phyloP scores from a whole-genome alignment of 2,797 vertebrate species.

The Ateles fusciceps region DNA sequence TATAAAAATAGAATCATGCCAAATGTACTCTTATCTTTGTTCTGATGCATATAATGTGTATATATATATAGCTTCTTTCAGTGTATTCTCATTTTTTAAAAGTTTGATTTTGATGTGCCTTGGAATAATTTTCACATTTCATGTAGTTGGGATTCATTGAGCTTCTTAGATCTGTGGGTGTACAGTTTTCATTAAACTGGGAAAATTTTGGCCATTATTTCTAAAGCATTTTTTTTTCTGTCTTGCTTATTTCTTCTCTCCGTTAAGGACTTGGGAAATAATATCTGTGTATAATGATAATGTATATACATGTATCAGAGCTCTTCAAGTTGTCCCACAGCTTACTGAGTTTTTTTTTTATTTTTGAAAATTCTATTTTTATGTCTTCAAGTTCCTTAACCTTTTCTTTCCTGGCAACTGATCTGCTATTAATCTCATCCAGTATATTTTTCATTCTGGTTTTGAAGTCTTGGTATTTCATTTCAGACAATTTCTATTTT shows the following conservation, averaged over 20 bases:
- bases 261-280: not conserved
- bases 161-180: not conserved
- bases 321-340: not conserved
- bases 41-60: not conserved
- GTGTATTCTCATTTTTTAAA: not conserved
- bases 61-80: not conserved
- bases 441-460: not conserved
- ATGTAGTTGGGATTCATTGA: not conserved
- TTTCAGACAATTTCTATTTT: not conserved
- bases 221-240: not conserved
- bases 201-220: not conserved
- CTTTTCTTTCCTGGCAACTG: not conserved
- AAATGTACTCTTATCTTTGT: not conserved
- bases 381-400: not conserved
- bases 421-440: not conserved
- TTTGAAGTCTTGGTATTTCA: not conserved
- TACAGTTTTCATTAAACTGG: not conserved
- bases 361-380: not conserved
- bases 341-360: not conserved
- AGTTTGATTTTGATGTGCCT: not conserved
- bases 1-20: not conserved
- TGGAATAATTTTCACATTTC: not conserved
- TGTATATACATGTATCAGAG: not conserved
- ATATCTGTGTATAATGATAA: not conserved
- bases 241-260: not conserved